Evolutionary conservation across 2,113 vertebrate genomes (phyloP), one percentile per base, ranked within the genome.

Genomic region (Hepsetus odoe): DNA sequence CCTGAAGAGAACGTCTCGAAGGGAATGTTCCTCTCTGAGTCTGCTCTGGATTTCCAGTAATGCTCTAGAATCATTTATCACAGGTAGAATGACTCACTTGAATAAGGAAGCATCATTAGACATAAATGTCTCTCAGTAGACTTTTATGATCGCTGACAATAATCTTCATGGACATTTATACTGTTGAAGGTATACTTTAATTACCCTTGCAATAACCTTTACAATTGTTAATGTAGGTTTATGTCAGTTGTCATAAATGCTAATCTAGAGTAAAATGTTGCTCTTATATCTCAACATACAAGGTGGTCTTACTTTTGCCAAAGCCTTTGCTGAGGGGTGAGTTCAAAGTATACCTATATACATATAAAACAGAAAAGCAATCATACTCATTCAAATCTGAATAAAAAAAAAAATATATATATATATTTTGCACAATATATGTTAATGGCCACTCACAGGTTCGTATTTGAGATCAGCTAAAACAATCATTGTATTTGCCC

Each of bases 1-100:
- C 90, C 97, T 99, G 89, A 98, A 98, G 81, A 99, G 90, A 49
- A 99, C 92, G 71, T 98, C 95, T 89, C 98, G 97, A 74, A 99
- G 94, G 12, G 97, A 95, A 53, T 96, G 95, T 38, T 99, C 97
- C 77, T 96, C 94, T 82, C 94, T 94, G 4, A 98, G 88, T 67
- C 94, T 93, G 67, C 91, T 95, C 87, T 97, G 97, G 85, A 98
- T 94, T 84, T 94, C 85, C 74, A 95, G 93, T 46, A 99, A 90
- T 88, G 96, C 94, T 90, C 97, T 99, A 85, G 53, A 55, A 72
- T 18, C 5, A 20, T 74, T 55, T 76, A 53, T 53, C 22, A n/a
- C 5, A n/a, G 5, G 11, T 6, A 24, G 51, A 55, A 55, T 20
- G 24, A 55, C 51, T 53, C n/a, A n/a, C n/a, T n/a, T n/a, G n/a